phyloP scores from a whole-genome alignment of 1,140 invertebrate genomes.

The Calliopsis andreniformis region DNA sequence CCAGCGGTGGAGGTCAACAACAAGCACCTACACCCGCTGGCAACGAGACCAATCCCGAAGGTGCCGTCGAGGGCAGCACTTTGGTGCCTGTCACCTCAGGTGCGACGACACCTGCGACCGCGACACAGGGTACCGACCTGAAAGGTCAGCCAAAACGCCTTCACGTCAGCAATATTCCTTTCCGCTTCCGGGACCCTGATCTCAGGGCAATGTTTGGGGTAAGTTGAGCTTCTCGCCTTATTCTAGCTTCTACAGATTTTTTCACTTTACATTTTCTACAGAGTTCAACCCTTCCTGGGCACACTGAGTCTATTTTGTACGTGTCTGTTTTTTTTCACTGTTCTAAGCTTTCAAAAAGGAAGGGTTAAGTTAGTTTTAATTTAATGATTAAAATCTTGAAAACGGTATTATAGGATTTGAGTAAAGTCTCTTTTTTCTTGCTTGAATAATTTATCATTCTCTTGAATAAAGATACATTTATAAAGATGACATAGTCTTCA shows the following conservation, averaged over 20 bases:
- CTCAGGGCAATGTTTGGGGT: constrained; percentile 98
- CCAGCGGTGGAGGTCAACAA: constrained; percentile 73
- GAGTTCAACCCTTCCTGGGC: too few species aligned
- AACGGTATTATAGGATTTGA: too few species aligned
- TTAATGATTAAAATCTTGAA: too few species aligned
- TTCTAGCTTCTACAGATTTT: too few species aligned
- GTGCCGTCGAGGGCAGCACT: constrained; percentile 67
- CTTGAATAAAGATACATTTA: too few species aligned
- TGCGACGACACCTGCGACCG: constrained; percentile 80
- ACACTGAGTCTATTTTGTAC: too few species aligned
- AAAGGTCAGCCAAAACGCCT: constrained; percentile 91
- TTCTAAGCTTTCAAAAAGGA: too few species aligned
- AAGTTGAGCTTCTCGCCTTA: constrained; percentile 76
- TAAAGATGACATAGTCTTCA: too few species aligned
- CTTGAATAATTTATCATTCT: too few species aligned
- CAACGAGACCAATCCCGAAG: constrained; percentile 75
- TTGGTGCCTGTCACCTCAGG: constrained; percentile 80
- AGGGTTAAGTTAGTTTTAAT: too few species aligned
- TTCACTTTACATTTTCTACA: too few species aligned
- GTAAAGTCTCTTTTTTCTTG: too few species aligned
- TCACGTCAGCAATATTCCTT: constrained; percentile 99
- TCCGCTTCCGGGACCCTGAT: constrained; percentile 98
- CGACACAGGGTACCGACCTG: constrained; percentile 76
- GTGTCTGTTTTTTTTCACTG: background rate
- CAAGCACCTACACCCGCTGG: constrained; percentile 68